phyloP scores from a whole-genome alignment of 2,888 invertebrate genomes.

The Mythimna loreyi region DNA sequence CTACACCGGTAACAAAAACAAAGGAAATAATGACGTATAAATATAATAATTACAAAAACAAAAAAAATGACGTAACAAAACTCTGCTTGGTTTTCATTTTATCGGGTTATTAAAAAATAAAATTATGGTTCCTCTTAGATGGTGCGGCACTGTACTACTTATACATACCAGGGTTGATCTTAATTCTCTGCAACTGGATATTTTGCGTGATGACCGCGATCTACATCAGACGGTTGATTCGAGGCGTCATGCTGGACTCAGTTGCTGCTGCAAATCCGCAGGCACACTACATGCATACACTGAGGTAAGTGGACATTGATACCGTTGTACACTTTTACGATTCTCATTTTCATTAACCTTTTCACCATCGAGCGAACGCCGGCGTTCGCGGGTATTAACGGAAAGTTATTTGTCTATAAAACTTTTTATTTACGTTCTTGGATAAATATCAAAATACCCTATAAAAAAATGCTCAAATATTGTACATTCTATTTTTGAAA shows the following conservation, averaged over 20 bases:
- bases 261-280: conserved; percentile 80
- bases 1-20: too few species aligned
- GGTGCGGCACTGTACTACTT: conserved; percentile 80
- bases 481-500: too few species aligned
- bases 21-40: too few species aligned
- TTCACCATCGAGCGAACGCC: too few species aligned
- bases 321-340: neutral
- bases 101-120: neutral
- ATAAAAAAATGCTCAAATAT: too few species aligned
- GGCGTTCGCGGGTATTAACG: too few species aligned
- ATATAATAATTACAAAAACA: too few species aligned
- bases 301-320: conserved; percentile 70
- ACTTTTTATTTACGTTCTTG: too few species aligned
- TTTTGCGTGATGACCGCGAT: conserved; percentile 85
- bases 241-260: conserved; percentile 77
- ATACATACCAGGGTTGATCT: conserved; percentile 82
- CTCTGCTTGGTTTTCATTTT: neutral
- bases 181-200: conserved; percentile 82
- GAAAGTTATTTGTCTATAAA: too few species aligned
- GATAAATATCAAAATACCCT: too few species aligned
- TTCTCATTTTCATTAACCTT: too few species aligned
- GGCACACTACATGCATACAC: conserved; percentile 77
- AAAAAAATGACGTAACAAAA: too few species aligned
- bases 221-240: conserved; percentile 83
- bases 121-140: conserved; percentile 60